phyloP scores from a whole-genome alignment of 2,888 invertebrate genomes.

The Lasioglossum calceatum region DNA sequence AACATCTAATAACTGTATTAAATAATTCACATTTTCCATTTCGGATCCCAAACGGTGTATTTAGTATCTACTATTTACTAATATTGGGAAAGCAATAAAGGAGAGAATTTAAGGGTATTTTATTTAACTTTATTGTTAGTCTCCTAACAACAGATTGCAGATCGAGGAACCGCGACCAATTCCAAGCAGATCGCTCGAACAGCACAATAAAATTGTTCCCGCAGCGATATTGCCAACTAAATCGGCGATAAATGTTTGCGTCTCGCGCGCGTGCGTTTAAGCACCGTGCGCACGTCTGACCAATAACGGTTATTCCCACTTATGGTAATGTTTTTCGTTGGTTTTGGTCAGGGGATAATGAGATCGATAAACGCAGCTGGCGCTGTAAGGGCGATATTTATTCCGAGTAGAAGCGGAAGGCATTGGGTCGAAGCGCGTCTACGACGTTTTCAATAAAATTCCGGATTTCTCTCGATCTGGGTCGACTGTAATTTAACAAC shows the following conservation, averaged over 20 bases:
- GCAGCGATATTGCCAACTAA: not conserved
- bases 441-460: not conserved
- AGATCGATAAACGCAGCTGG: not conserved
- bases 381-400: not conserved
- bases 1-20: too few relatives aligned
- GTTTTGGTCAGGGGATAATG: not conserved
- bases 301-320: constrained; percentile 10
- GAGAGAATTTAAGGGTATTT: too few relatives aligned
- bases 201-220: not conserved
- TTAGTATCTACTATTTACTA: too few relatives aligned
- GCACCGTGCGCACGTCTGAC: not conserved
- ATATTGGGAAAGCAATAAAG: too few relatives aligned
- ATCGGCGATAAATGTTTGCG: not conserved
- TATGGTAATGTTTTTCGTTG: constrained; percentile 7
- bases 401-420: not conserved
- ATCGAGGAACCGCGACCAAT: too few relatives aligned
- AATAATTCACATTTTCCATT: too few relatives aligned
- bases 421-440: not conserved
- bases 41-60: too few relatives aligned
- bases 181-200: too few relatives aligned
- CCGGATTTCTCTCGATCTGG: not conserved
- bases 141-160: too few relatives aligned
- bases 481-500: not conserved
- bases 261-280: not conserved
- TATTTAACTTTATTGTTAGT: too few relatives aligned